Conservation (phyloP, 2,113 vertebrate species). For the Delphinus delphis region DNA sequence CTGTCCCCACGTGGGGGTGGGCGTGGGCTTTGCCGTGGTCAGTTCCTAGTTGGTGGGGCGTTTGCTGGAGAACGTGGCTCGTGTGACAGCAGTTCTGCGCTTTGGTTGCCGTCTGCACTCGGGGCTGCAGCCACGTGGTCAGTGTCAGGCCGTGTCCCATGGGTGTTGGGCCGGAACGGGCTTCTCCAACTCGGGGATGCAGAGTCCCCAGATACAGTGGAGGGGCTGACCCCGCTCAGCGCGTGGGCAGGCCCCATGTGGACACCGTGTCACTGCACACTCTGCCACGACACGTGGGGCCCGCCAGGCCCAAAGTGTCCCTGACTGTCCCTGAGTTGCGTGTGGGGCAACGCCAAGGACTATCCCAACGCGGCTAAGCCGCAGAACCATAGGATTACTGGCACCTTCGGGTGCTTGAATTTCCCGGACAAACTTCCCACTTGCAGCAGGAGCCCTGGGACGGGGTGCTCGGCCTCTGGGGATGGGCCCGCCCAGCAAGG, state of each 20-base stretch:
- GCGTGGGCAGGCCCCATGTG: not conserved
- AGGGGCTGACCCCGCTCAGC: too few species aligned
- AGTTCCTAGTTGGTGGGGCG: not conserved
- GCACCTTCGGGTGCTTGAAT: not conserved
- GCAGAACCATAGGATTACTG: not conserved
- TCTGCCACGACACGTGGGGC: not conserved
- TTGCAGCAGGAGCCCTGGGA: not conserved
- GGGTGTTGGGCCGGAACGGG: not conserved
- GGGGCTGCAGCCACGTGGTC: not conserved
- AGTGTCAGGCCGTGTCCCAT: rapidly evolving
- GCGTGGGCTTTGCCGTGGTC: not conserved
- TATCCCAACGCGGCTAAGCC: not conserved
- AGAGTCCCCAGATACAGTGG: not conserved
- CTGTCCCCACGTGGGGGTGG: too few species aligned
- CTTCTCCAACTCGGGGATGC: not conserved
- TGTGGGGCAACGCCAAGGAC: not conserved
- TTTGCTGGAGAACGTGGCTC: not conserved
- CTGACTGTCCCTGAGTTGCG: not conserved
- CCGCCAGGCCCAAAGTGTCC: not conserved
- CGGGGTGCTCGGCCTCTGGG: not conserved
- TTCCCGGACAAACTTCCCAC: not conserved
- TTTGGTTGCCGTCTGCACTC: not conserved
- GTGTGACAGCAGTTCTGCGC: not conserved
- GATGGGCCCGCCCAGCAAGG: not conserved
- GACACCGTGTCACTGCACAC: not conserved